Conservation (phyloP, 1,140 invertebrate genomes). For the Heliconius melpomene region DNA sequence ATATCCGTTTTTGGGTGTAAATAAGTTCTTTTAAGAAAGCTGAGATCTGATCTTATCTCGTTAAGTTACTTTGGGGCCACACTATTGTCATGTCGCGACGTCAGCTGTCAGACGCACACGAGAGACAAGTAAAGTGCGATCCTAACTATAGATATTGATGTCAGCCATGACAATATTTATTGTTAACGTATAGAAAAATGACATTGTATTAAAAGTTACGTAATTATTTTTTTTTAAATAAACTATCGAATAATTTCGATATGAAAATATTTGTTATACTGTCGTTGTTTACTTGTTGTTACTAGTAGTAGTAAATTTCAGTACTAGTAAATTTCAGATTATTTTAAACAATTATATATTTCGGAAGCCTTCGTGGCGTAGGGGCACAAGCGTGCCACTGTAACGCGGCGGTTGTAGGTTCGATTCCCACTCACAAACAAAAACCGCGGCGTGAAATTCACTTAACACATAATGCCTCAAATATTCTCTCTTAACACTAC, state of each 20-base stretch:
- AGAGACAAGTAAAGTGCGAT: slow-evolving; percentile 26
- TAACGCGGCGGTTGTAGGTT: no score
- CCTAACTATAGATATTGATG: slow-evolving; percentile 29
- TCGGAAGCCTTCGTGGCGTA: no score
- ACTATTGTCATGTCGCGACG: slow-evolving; percentile 38
- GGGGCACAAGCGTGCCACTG: no score
- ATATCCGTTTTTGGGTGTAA: not conserved
- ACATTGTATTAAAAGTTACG: not conserved
- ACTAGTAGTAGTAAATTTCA: no score
- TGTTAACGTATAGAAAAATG: slow-evolving; percentile 5
- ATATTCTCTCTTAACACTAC: no score
- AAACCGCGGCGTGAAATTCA: no score
- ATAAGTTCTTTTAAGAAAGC: slow-evolving; percentile 29
- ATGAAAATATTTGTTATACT: not conserved
- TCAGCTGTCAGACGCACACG: slow-evolving; percentile 33
- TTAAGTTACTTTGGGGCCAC: slow-evolving; percentile 32
- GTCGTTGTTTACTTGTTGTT: no score
- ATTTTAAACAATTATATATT: no score
- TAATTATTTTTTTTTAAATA: not conserved
- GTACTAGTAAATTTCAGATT: no score
- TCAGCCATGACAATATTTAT: slow-evolving; percentile 25
- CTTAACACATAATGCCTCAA: no score
- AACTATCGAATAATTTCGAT: not conserved
- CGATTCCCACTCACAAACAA: no score
- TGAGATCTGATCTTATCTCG: slow-evolving; percentile 40